phyloP scores from a whole-genome alignment of 2,888 invertebrate genomes.

The Helleia helle region DNA sequence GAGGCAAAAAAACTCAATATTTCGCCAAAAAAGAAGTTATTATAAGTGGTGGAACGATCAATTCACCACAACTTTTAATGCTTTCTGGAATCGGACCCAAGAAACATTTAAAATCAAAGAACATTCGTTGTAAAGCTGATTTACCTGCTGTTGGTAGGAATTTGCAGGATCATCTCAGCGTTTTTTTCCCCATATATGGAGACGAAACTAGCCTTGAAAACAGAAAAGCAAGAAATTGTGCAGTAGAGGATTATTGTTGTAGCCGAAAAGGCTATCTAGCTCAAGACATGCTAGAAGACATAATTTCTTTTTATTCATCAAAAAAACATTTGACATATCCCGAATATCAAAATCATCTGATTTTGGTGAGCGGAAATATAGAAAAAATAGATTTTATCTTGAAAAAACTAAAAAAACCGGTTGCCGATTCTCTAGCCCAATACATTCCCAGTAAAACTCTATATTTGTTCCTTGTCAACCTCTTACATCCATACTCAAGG shows the following conservation, averaged over 20 bases:
- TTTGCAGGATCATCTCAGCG: constrained; percentile 63
- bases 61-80: constrained; percentile 65
- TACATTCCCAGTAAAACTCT: constrained; percentile 34
- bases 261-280: constrained; percentile 64
- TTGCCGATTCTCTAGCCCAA: constrained; percentile 17
- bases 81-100: constrained; percentile 66
- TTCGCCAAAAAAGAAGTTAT: constrained; percentile 55
- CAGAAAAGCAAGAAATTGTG: constrained; percentile 32
- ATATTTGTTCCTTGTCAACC: constrained; percentile 38
- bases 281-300: constrained; percentile 70
- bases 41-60: constrained; percentile 57
- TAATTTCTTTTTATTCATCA: constrained; percentile 31
- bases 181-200: constrained; percentile 16
- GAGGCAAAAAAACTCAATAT: constrained; percentile 20
- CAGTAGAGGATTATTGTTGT: constrained; percentile 57
- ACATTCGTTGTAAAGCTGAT: constrained; percentile 45
- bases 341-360: constrained; percentile 36
- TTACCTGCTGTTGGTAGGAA: constrained; percentile 63
- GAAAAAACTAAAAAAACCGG: constrained; percentile 1
- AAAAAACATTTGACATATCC: constrained; percentile 34
- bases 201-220: constrained; percentile 17
- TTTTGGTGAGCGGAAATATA: constrained; percentile 14
- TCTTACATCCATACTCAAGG: constrained; percentile 64
- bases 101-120: constrained; percentile 38
- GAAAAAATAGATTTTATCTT: neutral